phyloP scores from a whole-genome alignment of 2,797 vertebrate genomes.

The Rhodeus uyekii region DNA sequence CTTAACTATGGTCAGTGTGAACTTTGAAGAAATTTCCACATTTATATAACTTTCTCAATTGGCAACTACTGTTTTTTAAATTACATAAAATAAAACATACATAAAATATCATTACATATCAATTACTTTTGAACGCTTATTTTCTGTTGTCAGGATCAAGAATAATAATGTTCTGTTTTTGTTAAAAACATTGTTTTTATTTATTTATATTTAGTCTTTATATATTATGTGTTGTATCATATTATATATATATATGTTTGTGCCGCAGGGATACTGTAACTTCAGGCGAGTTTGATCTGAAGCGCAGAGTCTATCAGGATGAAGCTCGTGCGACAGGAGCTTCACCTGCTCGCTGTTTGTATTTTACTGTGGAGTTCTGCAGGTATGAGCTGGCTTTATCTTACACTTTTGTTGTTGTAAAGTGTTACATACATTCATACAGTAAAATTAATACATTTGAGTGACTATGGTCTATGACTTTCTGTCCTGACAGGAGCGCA shows the following conservation, averaged over 20 bases:
- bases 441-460: background rate
- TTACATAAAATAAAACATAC: background rate
- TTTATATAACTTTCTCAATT: background rate
- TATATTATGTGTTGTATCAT: too few relatives aligned
- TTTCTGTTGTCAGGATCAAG: too few relatives aligned
- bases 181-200: background rate
- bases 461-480: background rate
- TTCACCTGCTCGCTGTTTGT: conserved; percentile 49
- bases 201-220: background rate
- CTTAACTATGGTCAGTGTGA: background rate
- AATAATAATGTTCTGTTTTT: background rate
- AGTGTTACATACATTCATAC: background rate
- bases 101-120: background rate
- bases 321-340: conserved; percentile 36
- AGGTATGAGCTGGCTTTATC: conserved; percentile 48
- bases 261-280: background rate
- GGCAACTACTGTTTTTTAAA: background rate
- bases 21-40: background rate
- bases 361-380: conserved; percentile 51
- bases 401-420: background rate
- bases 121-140: background rate
- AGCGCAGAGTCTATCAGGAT: conserved; percentile 52
- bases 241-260: background rate
- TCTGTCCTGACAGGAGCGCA: conserved; percentile 68
- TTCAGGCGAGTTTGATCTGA: background rate